Conservation (phyloP, 53 echinoderm and acorn worm genomes). For the Arbacia lixula region DNA sequence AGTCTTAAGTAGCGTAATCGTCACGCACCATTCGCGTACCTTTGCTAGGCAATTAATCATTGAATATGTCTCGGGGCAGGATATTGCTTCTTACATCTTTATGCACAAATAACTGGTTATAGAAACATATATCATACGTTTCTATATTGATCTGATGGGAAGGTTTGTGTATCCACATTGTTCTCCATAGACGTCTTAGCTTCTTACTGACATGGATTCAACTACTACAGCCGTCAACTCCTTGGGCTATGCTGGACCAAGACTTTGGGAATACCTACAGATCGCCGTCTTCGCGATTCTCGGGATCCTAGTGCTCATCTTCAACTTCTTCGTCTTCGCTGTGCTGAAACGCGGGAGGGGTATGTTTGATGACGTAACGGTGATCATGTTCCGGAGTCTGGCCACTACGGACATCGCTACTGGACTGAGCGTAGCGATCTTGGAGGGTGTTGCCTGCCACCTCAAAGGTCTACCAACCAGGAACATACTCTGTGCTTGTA, state of each 20-base stretch:
- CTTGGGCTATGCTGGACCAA: background rate
- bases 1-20: too few relatives aligned
- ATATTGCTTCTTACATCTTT: too few relatives aligned
- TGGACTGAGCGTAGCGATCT: background rate
- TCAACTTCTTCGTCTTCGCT: slow-evolving; percentile 15
- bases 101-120: too few relatives aligned
- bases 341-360: slow-evolving; percentile 8
- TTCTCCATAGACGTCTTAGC: too few relatives aligned
- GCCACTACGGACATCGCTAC: slow-evolving; percentile 14
- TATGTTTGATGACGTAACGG: slow-evolving; percentile 29
- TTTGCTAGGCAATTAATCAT: too few relatives aligned
- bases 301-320: background rate
- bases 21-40: too few relatives aligned
- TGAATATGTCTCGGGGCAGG: too few relatives aligned
- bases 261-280: background rate
- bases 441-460: background rate
- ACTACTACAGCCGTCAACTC: background rate
- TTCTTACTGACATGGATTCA: too few relatives aligned
- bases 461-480: slow-evolving; percentile 5
- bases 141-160: too few relatives aligned
- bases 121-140: too few relatives aligned
- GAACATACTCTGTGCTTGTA: background rate
- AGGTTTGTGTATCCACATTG: too few relatives aligned
- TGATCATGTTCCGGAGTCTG: slow-evolving; percentile 22
- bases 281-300: background rate